phyloP scores from a whole-genome alignment of 1,140 invertebrate genomes.

The Chionoecetes opilio region DNA sequence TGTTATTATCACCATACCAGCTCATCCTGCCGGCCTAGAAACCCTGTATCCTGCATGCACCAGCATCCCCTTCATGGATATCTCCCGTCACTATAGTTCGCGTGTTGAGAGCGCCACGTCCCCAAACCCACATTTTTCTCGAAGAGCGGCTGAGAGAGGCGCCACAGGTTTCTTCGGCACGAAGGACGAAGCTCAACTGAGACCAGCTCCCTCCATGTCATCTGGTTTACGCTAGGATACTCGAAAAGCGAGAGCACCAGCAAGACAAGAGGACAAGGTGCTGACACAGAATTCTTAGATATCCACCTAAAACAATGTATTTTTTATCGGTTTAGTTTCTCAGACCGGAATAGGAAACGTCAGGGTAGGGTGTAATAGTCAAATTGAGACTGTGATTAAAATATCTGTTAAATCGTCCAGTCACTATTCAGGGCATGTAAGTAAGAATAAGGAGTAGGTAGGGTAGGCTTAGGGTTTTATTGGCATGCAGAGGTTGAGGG shows the following conservation, averaged over 20 bases:
- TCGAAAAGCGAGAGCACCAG: background rate
- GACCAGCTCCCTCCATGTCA: background rate
- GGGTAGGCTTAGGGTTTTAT: no score
- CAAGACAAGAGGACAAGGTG: background rate
- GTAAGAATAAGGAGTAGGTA: background rate
- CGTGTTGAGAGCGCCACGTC: background rate
- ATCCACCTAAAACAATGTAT: background rate
- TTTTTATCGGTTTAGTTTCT: background rate
- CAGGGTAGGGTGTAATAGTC: background rate
- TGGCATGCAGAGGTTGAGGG: no score
- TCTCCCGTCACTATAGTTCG: background rate
- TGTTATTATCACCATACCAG: background rate
- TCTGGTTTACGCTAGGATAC: background rate
- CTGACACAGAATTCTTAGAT: background rate
- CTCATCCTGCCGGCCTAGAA: background rate
- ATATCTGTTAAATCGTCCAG: background rate
- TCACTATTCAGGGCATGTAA: background rate
- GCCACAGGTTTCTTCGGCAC: background rate
- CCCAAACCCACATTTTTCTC: background rate
- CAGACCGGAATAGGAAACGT: background rate
- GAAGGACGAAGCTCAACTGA: background rate
- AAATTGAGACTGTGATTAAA: background rate
- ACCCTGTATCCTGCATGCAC: background rate
- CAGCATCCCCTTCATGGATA: background rate
- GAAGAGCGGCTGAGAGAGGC: background rate